These are phyloP conservation scores for Cherax destructor DNA, from an alignment of 1,140 invertebrate species.

Conservation along the genomic window DNA sequence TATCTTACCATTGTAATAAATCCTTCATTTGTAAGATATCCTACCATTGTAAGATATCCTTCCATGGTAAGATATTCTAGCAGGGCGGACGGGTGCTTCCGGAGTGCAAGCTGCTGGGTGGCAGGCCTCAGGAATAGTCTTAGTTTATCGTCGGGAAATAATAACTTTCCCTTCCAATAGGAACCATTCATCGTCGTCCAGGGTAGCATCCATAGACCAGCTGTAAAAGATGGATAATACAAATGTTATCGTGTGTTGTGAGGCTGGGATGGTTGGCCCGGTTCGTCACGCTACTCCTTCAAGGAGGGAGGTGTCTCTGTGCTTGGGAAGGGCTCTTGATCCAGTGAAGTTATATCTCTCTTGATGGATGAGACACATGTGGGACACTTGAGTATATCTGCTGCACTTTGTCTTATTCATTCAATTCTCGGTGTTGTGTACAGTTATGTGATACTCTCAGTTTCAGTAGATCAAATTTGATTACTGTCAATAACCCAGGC, in stretches of 20 bases:
- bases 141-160: constrained; percentile 65
- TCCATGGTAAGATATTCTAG: constrained; percentile 2
- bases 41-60: too few relatives aligned
- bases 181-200: constrained; percentile 62
- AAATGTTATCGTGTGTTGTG: constrained; percentile 67
- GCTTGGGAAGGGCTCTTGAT: too few relatives aligned
- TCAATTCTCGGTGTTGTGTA: too few relatives aligned
- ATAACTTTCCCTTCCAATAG: constrained; percentile 65
- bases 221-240: constrained; percentile 68
- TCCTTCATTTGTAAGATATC: too few relatives aligned
- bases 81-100: constrained; percentile 30
- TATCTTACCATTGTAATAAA: too few relatives aligned
- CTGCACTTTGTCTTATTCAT: too few relatives aligned
- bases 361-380: too few relatives aligned
- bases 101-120: constrained; percentile 50
- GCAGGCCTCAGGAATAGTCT: constrained; percentile 62
- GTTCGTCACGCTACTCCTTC: constrained; percentile 36
- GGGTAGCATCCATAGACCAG: constrained; percentile 60
- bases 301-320: neutral
- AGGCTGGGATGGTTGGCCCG: constrained; percentile 48
- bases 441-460: too few relatives aligned
- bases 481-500: too few relatives aligned
- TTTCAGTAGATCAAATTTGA: too few relatives aligned
- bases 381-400: too few relatives aligned
- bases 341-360: too few relatives aligned